A percentile compares a stretch with the other conserved stretches of the same genome.
Conservation (phyloP, 2,797 vertebrate genomes). For the Falco berigora region DNA sequence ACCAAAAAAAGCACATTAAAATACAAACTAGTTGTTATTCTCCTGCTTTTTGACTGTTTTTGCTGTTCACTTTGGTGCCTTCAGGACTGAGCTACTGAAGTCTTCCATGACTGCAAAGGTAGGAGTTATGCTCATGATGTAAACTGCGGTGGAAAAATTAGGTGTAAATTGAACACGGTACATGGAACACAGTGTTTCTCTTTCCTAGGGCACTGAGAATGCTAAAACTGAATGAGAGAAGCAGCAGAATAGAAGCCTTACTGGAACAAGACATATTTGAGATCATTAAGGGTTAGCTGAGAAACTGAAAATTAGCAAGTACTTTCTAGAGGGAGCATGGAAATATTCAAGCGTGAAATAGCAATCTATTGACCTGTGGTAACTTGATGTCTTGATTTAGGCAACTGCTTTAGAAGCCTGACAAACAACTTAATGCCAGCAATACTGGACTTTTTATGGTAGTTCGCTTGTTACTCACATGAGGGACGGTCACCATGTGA, state of each 20-base stretch:
- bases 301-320: neutral
- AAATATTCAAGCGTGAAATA: neutral
- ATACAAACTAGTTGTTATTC: neutral
- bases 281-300: neutral
- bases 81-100: neutral
- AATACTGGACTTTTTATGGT: conserved; percentile 24
- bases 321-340: neutral
- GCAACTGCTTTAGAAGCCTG: neutral
- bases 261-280: neutral
- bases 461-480: neutral
- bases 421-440: neutral
- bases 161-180: neutral
- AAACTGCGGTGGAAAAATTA: neutral
- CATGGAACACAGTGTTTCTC: neutral
- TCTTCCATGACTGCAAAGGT: neutral
- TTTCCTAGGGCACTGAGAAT: neutral
- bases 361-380: neutral
- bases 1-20: neutral
- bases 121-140: neutral
- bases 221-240: neutral
- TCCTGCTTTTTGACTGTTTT: neutral
- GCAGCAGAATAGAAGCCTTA: neutral
- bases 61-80: neutral
- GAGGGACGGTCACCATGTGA: neutral
- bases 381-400: conserved; percentile 36